Evolutionary conservation across 1,140 invertebrate genomes (phyloP), one percentile per base, ranked within the genome.

Genomic region (Pogonus chalceus): DNA sequence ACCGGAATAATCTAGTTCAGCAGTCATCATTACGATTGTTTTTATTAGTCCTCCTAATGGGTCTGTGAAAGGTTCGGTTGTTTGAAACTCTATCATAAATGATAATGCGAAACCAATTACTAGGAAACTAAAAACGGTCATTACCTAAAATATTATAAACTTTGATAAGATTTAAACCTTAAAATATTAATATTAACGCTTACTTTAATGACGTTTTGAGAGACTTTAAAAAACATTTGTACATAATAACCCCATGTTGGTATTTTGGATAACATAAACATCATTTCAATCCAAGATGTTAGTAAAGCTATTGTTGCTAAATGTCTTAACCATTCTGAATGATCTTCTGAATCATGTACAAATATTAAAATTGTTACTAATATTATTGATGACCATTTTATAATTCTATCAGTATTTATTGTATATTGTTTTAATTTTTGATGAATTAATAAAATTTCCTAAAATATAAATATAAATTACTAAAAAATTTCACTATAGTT

Each of bases 1-100:
- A 1, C 65, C 62, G n/a, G 58, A 59, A 49, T 76, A 79, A 53
- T 78, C 76, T 43, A 76, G 75, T 54, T 79, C 77, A 37, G 76
- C 76, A 1, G 76, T 77, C 75, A 78, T 76, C 76, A 79, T 78
- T 0, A 77, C 75, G 35, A 78, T 64, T 0, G 76, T 78, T 58
- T 76, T 78, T 0, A 77, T 64, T 9, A 79, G 62, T 1, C 76
- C 68, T 2, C 71, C 62, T 66, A 69, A 70, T 0, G 73, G 74
- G 47, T 65, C 65, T 16, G 68, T 64, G 56, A 77, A 78, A 0
- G 75, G 68, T 18, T 63, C 57, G 49, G 70, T 57, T 1, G 66
- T 65, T 24, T 64, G 66, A 39, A 77, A 76, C 35, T 77, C 68
- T 16, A 79, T 70, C 69, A 77, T 75, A 56, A 79, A 79, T 52